Evolutionary conservation across 2,797 vertebrate species (phyloP), one percentile per base, ranked within the genome.

Genomic region (Pelochelys cantorii): DNA sequence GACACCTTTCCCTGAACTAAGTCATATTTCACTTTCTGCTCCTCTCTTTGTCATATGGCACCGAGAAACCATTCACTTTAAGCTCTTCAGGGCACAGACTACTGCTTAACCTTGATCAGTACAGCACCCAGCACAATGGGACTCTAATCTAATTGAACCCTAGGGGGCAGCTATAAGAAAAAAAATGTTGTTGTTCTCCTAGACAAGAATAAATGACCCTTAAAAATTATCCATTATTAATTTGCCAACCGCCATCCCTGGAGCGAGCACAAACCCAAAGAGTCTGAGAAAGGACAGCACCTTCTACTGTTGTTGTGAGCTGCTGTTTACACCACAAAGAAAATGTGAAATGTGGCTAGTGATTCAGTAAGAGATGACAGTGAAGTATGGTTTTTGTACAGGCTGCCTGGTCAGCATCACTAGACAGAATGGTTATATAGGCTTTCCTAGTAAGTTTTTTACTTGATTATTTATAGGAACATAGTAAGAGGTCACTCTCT

Each of bases 1-100:
- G 22, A 20, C 0, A 0, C 3, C 1, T 4, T 5, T 89, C 31
- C 74, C 8, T 68, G 81, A 34, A 15, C 79, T 37, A 78, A 86
- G 60, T 56, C 7, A 1, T 27, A 5, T 59, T 74, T 11, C 34
- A 34, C 55, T 83, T 78, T 80, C 34, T 88, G 22, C 83, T 59
- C 22, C 79, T 83, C 65, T 88, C 79, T 86, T 79, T 53, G 60
- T 82, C 25, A 82, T 27, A 34, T 37, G 22, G 0, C 0, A 1
- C 12, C 56, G 60, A 13, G 11, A 74, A 74, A 74, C 37, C 37
- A 25, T 74, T 23, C 37, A 25, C 71, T 74, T 71, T 25, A 74
- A 74, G 22, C 34, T 74, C 37, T 74, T 74, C 71, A 74, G 37
- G 71, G 34, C 34, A 74, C 5, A 2, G 42, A 77, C 74, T 77